These are phyloP conservation scores for Metopia argyrocephala DNA, from an alignment of 2,888 invertebrate species.

Conservation along the genomic window DNA sequence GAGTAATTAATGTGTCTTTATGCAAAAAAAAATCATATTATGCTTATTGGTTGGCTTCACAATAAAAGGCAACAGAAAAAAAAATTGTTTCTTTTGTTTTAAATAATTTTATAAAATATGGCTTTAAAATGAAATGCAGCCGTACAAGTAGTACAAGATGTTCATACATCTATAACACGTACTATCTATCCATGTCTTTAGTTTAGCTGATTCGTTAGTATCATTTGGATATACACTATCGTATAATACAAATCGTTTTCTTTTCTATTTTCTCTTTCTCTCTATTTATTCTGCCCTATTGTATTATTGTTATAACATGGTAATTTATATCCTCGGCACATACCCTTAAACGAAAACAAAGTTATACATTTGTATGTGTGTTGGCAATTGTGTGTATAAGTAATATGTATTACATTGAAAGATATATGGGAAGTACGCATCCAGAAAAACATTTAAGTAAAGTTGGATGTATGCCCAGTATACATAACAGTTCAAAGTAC, in stretches of 20 bases:
- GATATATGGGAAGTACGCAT: background rate
- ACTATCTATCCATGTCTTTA: background rate
- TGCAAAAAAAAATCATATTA: too few species aligned
- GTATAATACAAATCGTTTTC: background rate
- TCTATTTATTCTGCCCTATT: background rate
- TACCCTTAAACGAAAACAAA: background rate
- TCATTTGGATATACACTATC: background rate
- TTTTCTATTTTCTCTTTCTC: slow-evolving; percentile 1
- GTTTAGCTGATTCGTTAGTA: background rate
- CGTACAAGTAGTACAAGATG: background rate
- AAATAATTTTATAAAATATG: background rate
- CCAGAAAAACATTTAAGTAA: background rate
- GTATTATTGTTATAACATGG: slow-evolving; percentile 37
- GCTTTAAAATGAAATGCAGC: background rate
- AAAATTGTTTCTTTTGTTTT: too few species aligned
- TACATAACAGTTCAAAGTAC: background rate
- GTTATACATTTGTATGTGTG: slow-evolving; percentile 6
- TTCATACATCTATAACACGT: background rate
- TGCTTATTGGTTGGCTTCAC: too few species aligned
- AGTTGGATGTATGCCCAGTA: background rate
- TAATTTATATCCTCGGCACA: slow-evolving; percentile 43
- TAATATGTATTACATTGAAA: background rate
- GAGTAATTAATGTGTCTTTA: too few species aligned
- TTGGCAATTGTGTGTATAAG: slow-evolving; percentile 27
- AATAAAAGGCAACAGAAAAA: too few species aligned